These are phyloP conservation scores for Chrysocyon brachyurus DNA, from an alignment of 2,797 vertebrate genomes.

Conservation along the genomic window DNA sequence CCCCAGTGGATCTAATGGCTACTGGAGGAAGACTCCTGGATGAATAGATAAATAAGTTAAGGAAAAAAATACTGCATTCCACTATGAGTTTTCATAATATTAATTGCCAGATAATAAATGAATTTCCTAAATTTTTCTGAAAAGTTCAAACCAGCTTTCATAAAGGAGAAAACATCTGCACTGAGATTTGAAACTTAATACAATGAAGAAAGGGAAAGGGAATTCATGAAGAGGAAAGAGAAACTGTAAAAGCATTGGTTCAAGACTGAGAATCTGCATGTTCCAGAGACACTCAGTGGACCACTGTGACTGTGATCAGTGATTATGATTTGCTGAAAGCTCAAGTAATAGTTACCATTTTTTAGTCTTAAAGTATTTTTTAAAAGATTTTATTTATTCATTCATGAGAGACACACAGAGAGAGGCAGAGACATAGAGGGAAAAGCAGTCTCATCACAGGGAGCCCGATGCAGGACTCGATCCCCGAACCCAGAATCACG, in stretches of 20 bases:
- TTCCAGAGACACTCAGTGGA: background rate
- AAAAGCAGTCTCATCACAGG: too few species aligned
- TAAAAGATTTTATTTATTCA: too few species aligned
- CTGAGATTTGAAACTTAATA: background rate
- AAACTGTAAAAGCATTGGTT: background rate
- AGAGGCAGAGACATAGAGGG: too few species aligned
- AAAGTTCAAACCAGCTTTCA: background rate
- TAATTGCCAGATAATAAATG: background rate
- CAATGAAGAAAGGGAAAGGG: background rate
- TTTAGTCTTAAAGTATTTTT: background rate
- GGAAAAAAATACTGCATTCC: background rate
- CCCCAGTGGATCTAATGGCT: background rate
- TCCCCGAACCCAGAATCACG: too few species aligned
- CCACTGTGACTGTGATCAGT: background rate
- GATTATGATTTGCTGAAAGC: background rate
- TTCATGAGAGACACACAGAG: too few species aligned
- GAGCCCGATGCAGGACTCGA: too few species aligned
- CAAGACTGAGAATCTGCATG: background rate
- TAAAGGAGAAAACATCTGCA: background rate
- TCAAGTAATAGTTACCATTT: background rate
- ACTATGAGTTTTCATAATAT: conserved; percentile 5
- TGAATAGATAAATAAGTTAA: background rate
- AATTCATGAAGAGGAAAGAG: background rate
- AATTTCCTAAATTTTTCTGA: background rate
- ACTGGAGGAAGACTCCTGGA: background rate